Percentiles rank a stretch among this genome's conserved stretches.
Evolutionary conservation across 2,888 invertebrate genomes (phyloP).

Genomic region (Tenthredo mesomela): DNA sequence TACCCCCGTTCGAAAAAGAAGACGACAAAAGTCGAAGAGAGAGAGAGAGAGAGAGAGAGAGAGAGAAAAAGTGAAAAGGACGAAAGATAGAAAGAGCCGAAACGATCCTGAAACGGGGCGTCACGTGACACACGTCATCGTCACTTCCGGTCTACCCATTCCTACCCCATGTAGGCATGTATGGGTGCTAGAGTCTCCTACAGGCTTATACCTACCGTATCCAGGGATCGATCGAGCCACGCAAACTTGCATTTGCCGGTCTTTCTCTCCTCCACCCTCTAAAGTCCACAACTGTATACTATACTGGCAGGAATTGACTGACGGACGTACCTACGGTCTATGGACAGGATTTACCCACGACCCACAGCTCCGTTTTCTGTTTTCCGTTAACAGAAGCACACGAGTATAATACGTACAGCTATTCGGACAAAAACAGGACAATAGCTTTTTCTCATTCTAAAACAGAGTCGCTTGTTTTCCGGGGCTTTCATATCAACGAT

Average conservation of each 20-base stretch:
- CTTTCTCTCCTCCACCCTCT: not conserved
- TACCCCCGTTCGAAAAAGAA: not conserved
- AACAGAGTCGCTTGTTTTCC: not conserved
- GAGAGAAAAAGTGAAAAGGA: not conserved
- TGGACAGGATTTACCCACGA: not conserved
- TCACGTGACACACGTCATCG: conserved; percentile 45
- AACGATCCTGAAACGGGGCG: conserved; percentile 22
- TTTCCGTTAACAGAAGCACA: not conserved
- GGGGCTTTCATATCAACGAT: not conserved
- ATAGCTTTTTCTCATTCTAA: not conserved
- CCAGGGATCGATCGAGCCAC: conserved; percentile 36
- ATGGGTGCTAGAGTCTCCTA: conserved; percentile 1
- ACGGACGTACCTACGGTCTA: conserved; percentile 2
- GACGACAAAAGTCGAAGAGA: not conserved
- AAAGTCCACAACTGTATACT: conserved; percentile 3
- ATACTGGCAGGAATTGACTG: conserved; percentile 13
- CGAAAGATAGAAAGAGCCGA: not conserved
- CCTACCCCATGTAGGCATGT: not conserved
- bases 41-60: not conserved
- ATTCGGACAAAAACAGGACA: not conserved
- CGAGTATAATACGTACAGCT: not conserved
- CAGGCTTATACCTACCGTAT: conserved; percentile 4
- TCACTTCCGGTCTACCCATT: conserved; percentile 42
- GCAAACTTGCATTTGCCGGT: conserved; percentile 39
- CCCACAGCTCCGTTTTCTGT: not conserved